Evolutionary conservation across 2,888 invertebrate genomes (phyloP).

Genomic region (Ichneumoninae sp.): DNA sequence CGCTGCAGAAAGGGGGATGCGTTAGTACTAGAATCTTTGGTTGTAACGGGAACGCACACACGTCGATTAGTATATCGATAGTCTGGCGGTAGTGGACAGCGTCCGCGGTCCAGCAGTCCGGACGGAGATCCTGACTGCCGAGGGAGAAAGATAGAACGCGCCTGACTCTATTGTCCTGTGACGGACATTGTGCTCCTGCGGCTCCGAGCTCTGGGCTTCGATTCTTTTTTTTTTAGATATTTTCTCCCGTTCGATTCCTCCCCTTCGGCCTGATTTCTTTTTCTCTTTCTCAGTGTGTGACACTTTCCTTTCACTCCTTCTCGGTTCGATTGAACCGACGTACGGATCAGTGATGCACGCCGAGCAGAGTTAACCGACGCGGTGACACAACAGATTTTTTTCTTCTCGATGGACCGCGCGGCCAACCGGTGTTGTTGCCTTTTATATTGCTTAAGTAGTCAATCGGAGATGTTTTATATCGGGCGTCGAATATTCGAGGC

Average conservation of each 20-base stretch:
- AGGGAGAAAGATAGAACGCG: constrained; percentile 25
- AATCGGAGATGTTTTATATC: constrained; percentile 50
- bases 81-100: constrained; percentile 4
- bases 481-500: constrained; percentile 38
- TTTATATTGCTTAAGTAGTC: constrained; percentile 60
- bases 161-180: constrained; percentile 74
- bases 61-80: constrained; percentile 46
- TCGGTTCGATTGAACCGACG: constrained; percentile 45
- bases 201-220: constrained; percentile 15
- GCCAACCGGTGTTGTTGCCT: constrained; percentile 51
- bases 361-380: constrained; percentile 26
- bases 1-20: background rate
- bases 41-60: constrained; percentile 13
- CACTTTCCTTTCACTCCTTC: constrained; percentile 59
- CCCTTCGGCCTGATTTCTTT: constrained; percentile 50
- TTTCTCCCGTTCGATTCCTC: constrained; percentile 39
- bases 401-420: constrained; percentile 53
- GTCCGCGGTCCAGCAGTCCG: constrained; percentile 25
- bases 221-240: constrained; percentile 46
- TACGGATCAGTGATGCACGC: constrained; percentile 48
- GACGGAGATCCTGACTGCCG: constrained; percentile 36
- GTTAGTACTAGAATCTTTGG: background rate
- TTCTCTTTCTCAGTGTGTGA: constrained; percentile 50
- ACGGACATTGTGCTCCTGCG: constrained; percentile 75
- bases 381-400: constrained; percentile 63